Evolutionary conservation across 2,888 invertebrate species (phyloP).

Genomic region (Andrena flavipes): DNA sequence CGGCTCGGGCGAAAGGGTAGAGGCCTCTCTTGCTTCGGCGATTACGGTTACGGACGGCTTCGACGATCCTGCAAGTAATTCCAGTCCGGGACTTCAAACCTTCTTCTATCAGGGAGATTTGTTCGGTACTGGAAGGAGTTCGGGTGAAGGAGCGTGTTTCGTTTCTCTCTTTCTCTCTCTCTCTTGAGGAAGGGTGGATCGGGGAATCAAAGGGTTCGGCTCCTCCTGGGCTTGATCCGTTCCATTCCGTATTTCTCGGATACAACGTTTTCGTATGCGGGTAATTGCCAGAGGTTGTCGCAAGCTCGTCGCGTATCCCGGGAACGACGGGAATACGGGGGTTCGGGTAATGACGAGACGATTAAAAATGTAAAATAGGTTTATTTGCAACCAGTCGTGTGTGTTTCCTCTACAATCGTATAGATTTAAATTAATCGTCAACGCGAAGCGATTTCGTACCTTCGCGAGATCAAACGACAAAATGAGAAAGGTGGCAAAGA

Average conservation of each 20-base stretch:
- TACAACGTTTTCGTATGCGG: background rate
- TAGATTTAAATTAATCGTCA: conserved; percentile 69
- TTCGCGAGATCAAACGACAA: conserved; percentile 33
- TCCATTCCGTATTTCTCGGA: background rate
- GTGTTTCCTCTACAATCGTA: conserved; percentile 77
- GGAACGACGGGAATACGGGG: background rate
- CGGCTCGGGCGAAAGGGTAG: conserved; percentile 57
- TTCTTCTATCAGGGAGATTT: conserved; percentile 19
- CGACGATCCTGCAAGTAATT: conserved; percentile 74
- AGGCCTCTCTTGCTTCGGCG: conserved; percentile 72
- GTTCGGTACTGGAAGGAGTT: background rate
- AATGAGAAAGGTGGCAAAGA: conserved; percentile 28
- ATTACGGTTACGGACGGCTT: conserved; percentile 74
- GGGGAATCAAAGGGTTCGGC: background rate
- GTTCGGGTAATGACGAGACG: conserved; percentile 66
- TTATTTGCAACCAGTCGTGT: conserved; percentile 79
- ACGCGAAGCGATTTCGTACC: conserved; percentile 53
- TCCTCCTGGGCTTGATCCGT: background rate
- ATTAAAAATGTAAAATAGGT: conserved; percentile 83
- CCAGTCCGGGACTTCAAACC: conserved; percentile 58
- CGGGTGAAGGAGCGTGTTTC: background rate
- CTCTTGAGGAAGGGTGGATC: background rate
- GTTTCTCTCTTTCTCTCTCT: background rate
- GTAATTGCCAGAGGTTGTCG: background rate
- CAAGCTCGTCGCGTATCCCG: background rate